Percentiles rank a stretch among this genome's conserved stretches.
These are phyloP conservation scores for Scatophagus argus DNA, from an alignment of 2,113 vertebrate species.

Conservation along the genomic window DNA sequence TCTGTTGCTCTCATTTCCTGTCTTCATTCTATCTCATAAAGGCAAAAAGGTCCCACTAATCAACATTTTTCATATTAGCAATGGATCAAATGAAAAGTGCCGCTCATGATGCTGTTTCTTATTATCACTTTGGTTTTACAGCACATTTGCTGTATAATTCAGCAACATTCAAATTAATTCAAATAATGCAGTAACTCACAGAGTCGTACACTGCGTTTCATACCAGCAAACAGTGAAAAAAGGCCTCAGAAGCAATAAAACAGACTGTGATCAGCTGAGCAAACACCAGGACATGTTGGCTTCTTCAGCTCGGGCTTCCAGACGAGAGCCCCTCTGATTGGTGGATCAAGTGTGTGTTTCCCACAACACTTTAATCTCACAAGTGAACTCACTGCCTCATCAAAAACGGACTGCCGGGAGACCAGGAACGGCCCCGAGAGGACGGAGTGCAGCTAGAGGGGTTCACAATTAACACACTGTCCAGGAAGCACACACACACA, in stretches of 20 bases:
- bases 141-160: neutral
- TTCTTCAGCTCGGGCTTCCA: neutral
- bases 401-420: slow-evolving; percentile 7
- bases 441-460: neutral
- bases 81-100: neutral
- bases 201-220: too few relatives aligned
- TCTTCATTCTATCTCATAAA: neutral
- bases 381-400: neutral
- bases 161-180: neutral
- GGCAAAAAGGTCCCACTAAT: neutral
- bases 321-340: neutral
- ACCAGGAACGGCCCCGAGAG: neutral
- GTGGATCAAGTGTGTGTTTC: neutral
- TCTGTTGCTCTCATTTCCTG: neutral
- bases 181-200: too few relatives aligned
- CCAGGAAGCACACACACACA: slow-evolving; percentile 3
- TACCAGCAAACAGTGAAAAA: neutral
- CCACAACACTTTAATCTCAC: slow-evolving; percentile 5
- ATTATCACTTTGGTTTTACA: too few relatives aligned
- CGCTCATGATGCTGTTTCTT: too few relatives aligned
- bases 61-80: neutral
- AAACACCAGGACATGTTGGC: neutral
- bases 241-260: neutral
- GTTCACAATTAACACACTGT: neutral
- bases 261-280: neutral